Evolutionary conservation across 30 jellyfish, hydroid and myxozoan genomes (phyloP), one percentile per base, ranked within the genome.

Genomic region (Haliclystus octoradiatus): DNA sequence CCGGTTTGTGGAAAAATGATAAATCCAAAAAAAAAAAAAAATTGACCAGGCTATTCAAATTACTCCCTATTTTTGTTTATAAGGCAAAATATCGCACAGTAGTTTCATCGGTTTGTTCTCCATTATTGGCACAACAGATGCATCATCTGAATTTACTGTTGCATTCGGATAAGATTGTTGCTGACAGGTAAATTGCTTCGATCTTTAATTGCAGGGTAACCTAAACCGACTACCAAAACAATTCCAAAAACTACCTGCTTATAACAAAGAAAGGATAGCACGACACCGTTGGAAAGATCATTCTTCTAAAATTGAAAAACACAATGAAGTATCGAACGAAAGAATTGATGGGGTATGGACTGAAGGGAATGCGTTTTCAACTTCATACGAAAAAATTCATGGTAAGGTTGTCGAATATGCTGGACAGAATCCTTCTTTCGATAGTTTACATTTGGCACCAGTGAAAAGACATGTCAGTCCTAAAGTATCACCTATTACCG

Each of bases 301-400:
- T 19, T 5, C 57, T 5, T 5, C 57, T 5, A 40, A 40, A 19
- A 40, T 19, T 9, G 14, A 19, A 5, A 9, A 19, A 19, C 14
- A 35, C 13, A 68, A 47, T 5, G 67, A 25, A 34, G 14, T 25
- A 1, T 9, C 13, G 19, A 34, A 35, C 19, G 35, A 33, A 2
- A 29, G 30, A 31, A 19, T n/a, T 28, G 50, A 35, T 49, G 68
- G 52, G 13, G 75, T 80, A 0, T 79, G 83, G 83, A 79, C 82
- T 13, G 92, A 79, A n/a, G 92, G 92, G 9, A 70, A 31, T 15
- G 52, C 33, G 1, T 79, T 79, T 65, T 78, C 83, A 31, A 64
- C 33, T 15, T 7, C 25, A 19, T 79, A 79, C 77, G 33, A 73
- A 32, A 64, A 69, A 49, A 69, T 19, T 30, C 92, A 79, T 27